Conservation (phyloP, 2,113 vertebrate species). For the Corythoichthys haematopterus region DNA sequence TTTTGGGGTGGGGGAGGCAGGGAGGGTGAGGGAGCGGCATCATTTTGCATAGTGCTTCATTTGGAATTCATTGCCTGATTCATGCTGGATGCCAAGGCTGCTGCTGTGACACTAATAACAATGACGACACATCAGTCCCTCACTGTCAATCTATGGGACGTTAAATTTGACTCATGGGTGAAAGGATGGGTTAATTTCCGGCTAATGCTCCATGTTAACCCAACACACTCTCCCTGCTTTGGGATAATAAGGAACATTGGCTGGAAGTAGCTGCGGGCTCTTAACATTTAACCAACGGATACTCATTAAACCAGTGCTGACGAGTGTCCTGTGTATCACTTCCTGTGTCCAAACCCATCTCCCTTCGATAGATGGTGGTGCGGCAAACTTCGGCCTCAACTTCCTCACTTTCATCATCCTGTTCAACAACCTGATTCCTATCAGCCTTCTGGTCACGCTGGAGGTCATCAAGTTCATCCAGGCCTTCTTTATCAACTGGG, state of each 20-base stretch:
- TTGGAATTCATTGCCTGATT: slow-evolving; percentile 72
- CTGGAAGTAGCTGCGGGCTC: slow-evolving; percentile 62
- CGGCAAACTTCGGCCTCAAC: slow-evolving; percentile 95
- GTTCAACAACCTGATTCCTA: slow-evolving; percentile 99
- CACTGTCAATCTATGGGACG: slow-evolving; percentile 53
- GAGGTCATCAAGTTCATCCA: slow-evolving; percentile 99
- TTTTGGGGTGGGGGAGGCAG: slow-evolving; percentile 22
- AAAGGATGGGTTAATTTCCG: slow-evolving; percentile 62
- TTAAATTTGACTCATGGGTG: slow-evolving; percentile 61
- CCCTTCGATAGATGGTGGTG: slow-evolving; percentile 84
- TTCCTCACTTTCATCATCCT: slow-evolving; percentile 99
- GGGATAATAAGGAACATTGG: slow-evolving; percentile 63
- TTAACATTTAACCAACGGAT: slow-evolving; percentile 34
- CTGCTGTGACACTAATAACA: slow-evolving; percentile 65
- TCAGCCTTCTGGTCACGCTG: slow-evolving; percentile 95
- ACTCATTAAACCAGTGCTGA: slow-evolving; percentile 29
- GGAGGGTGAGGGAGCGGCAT: slow-evolving; percentile 40
- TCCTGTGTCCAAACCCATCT: slow-evolving; percentile 53
- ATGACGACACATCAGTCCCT: slow-evolving; percentile 48
- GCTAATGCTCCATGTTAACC: slow-evolving; percentile 61
- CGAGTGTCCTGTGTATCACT: slow-evolving; percentile 47
- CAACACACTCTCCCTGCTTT: slow-evolving; percentile 39
- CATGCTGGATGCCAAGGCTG: slow-evolving; percentile 72
- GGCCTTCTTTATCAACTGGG: slow-evolving; percentile 99
- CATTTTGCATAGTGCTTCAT: slow-evolving; percentile 68